Evolutionary conservation across 2,888 invertebrate genomes (phyloP).

Genomic region (Notocelia uddmanniana): DNA sequence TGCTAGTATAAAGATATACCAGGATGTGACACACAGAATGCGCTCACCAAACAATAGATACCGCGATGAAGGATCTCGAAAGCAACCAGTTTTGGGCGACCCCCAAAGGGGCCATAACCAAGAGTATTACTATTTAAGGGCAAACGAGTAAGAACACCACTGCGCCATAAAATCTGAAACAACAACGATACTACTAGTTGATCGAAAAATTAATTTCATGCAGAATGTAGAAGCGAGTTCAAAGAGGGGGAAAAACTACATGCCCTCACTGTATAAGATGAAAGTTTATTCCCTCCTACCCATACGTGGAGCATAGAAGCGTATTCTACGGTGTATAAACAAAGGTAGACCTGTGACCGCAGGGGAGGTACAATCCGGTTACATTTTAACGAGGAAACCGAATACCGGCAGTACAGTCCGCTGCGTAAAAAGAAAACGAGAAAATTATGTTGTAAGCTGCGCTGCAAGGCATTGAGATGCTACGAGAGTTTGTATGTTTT

Average conservation of each 20-base stretch:
- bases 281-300: background rate
- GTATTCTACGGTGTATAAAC: slow-evolving; percentile 8
- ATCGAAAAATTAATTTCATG: background rate
- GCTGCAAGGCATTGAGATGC: background rate
- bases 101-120: too few relatives aligned
- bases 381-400: slow-evolving; percentile 45
- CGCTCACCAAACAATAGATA: too few relatives aligned
- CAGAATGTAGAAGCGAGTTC: background rate
- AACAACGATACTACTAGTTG: background rate
- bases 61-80: too few relatives aligned
- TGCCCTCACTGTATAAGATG: background rate
- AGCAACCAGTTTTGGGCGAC: too few relatives aligned
- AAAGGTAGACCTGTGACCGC: slow-evolving; percentile 37
- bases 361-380: slow-evolving; percentile 40
- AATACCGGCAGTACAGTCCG: slow-evolving; percentile 26
- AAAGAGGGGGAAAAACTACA: background rate
- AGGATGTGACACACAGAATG: too few relatives aligned
- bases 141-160: too few relatives aligned
- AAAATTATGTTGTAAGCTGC: slow-evolving; percentile 5
- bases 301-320: background rate
- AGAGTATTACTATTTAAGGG: too few relatives aligned
- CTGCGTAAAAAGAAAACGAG: slow-evolving; percentile 37
- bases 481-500: background rate
- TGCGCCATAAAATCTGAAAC: too few relatives aligned
- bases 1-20: too few relatives aligned